These are phyloP conservation scores for Mycteria americana DNA, from an alignment of 2,797 vertebrate genomes.

Conservation along the genomic window DNA sequence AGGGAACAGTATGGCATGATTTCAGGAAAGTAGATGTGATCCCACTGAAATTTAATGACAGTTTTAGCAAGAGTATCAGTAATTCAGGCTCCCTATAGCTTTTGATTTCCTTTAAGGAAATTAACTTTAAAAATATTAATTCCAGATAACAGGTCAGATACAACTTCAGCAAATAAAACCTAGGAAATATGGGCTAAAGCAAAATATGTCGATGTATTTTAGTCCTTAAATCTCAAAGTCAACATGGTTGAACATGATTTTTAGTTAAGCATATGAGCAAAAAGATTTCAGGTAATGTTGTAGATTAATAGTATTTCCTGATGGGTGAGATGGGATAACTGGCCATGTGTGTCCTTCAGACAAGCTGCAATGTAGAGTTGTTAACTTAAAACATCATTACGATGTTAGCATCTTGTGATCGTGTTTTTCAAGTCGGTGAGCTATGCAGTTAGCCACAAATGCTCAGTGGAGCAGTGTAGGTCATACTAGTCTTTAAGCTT, in stretches of 20 bases:
- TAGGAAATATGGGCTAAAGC: not conserved
- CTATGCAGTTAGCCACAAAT: not conserved
- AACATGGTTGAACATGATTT: not conserved
- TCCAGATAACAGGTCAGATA: not conserved
- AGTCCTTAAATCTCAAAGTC: not conserved
- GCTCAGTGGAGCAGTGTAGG: not conserved
- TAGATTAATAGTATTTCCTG: not conserved
- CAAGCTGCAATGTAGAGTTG: not conserved
- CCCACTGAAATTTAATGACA: not conserved
- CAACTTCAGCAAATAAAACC: not conserved
- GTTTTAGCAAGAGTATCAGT: not conserved
- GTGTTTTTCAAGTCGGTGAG: not conserved
- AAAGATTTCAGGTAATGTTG: not conserved
- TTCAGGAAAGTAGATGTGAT: not conserved
- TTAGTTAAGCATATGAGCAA: not conserved
- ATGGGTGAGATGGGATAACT: not conserved
- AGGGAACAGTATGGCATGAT: not conserved
- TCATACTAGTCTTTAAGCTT: not conserved
- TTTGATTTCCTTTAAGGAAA: not conserved
- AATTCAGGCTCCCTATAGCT: not conserved
- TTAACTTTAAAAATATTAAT: constrained; percentile 2
- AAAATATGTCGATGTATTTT: not conserved
- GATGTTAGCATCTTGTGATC: not conserved
- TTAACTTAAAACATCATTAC: not conserved
- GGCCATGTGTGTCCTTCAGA: not conserved